These are phyloP conservation scores for Megaustenia siamemsis DNA, from an alignment of 2,888 invertebrate genomes.

Conservation along the genomic window DNA sequence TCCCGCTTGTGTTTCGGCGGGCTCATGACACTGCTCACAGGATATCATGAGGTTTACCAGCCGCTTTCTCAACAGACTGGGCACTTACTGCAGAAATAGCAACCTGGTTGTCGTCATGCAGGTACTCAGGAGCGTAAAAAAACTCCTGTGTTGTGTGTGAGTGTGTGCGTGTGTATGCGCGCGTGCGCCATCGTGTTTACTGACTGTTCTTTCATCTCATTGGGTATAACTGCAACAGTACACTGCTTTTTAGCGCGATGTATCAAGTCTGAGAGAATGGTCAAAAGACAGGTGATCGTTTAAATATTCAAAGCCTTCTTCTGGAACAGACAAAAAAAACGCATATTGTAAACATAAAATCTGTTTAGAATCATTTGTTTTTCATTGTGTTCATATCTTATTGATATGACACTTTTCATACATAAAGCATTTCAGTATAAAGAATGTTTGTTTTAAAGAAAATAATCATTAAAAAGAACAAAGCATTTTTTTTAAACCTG, in stretches of 20 bases:
- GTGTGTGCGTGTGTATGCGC: not conserved
- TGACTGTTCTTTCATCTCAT: not conserved
- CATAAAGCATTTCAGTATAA: too few species aligned
- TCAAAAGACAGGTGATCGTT: too few species aligned
- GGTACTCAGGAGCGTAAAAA: slow-evolving; percentile 51
- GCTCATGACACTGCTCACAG: slow-evolving; percentile 44
- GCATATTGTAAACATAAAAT: too few species aligned
- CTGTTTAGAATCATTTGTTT: too few species aligned
- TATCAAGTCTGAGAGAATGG: not conserved
- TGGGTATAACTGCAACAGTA: not conserved
- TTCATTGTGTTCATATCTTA: too few species aligned
- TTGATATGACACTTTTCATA: too few species aligned
- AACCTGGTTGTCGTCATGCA: slow-evolving; percentile 60
- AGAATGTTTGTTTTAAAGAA: too few species aligned
- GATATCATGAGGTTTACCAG: slow-evolving; percentile 60
- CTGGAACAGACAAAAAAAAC: too few species aligned
- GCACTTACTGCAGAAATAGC: slow-evolving; percentile 57
- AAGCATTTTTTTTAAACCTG: too few species aligned
- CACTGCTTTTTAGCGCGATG: slow-evolving; percentile 2
- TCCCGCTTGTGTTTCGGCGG: not conserved
- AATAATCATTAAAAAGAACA: too few species aligned
- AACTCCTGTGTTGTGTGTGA: slow-evolving; percentile 1
- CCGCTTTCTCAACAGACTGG: slow-evolving; percentile 59
- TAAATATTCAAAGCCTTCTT: too few species aligned
- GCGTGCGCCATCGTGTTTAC: not conserved